A percentile compares a stretch with the other conserved stretches of the same genome.
Conservation (phyloP, 2,113 vertebrate genomes). For the Dendrocopos noguchii region DNA sequence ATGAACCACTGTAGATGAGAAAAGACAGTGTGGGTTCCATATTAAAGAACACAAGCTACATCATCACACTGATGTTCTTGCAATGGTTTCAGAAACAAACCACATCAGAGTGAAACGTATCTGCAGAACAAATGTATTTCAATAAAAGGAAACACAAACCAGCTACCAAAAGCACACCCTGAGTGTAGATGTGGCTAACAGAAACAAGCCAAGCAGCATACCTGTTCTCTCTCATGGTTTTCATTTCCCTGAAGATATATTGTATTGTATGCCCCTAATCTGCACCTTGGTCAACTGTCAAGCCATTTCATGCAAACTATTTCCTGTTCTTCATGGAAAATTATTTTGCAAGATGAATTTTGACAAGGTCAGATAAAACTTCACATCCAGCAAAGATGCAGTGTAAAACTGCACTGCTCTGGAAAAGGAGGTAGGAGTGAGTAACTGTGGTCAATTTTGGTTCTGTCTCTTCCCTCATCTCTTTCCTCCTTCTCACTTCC, state of each 20-base stretch:
- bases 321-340: neutral
- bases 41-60: neutral
- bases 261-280: neutral
- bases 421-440: neutral
- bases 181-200: neutral
- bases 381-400: neutral
- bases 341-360: neutral
- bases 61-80: neutral
- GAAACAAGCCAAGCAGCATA: neutral
- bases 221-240: neutral
- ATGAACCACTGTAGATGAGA: slow-evolving; percentile 74
- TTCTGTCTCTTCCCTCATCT: neutral
- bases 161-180: neutral
- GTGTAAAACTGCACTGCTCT: neutral
- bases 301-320: neutral
- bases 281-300: neutral
- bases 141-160: neutral
- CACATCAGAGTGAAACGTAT: neutral
- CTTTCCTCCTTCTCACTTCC: neutral
- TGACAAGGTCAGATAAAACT: neutral
- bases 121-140: neutral
- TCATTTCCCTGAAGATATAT: neutral
- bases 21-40: neutral
- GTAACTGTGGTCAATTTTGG: neutral
- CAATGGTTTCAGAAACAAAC: neutral